Base-by-base conservation (phyloP, 2,113 vertebrate genomes). In the Chunga burmeisteri region DNA sequence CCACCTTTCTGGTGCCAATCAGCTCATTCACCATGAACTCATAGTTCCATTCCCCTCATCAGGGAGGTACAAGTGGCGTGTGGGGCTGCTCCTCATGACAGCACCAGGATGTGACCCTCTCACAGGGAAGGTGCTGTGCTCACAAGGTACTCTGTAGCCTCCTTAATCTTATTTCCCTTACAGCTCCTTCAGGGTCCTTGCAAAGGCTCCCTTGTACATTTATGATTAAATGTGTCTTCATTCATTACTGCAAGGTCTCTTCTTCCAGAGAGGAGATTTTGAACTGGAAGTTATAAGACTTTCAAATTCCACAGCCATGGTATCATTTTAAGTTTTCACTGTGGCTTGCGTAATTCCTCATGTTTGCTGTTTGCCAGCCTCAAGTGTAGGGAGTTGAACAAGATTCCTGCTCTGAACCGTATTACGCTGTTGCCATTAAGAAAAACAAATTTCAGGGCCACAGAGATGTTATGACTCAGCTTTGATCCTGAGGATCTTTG, bases 371-470 rank as follows among this genome's bases (percentile, higher is more conserved):
- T 93, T 89, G 86, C 59, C 88, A 89, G 77, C 49, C 29, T 89
- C 44, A 58, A 87, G 49, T 2, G 52, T 42, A 79, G 40, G 7
- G 70, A 92, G 44, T 91, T 89, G 93, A 93, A 73, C 38, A 72
- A 62, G 66, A 93, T 94, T 91, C 74, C 83, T 91, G 49, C 42
- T 87, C 77, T 77, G 49, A 94, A 61, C 65, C 11, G 2, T 72
- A 25, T 89, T 91, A 93, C 42, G 34, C 53, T 85, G 56, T 62
- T 94, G 84, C 86, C 62, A 94, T 93, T 94, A 96, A 82, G 70
- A 91, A 94, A 95, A 94, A 93, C 73, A 97, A 89, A 84, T 93
- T 93, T 94, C 83, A 93, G 46, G 77, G 70, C 82, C 77, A 79
- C 58, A 49, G 91, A 85, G 81, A 63, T 77, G 58, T 52, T 96